Conservation (phyloP, 2,888 invertebrate species). For the Melieria crassipennis region DNA sequence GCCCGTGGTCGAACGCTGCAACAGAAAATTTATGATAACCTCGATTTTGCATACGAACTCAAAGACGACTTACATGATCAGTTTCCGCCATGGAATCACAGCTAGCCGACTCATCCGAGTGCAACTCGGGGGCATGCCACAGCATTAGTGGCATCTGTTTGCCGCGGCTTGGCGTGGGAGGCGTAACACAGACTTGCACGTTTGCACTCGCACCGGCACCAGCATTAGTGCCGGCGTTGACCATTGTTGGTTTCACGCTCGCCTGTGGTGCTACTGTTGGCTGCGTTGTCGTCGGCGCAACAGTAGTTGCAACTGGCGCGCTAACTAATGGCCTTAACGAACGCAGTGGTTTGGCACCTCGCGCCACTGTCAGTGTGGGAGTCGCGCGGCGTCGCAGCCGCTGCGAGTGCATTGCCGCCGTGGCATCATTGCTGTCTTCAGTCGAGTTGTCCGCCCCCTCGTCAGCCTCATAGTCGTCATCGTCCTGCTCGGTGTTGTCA, state of each 20-base stretch:
- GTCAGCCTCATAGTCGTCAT: constrained; percentile 26
- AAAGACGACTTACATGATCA: constrained; percentile 45
- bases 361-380: constrained; percentile 35
- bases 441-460: constrained; percentile 35
- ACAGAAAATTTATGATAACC: neutral
- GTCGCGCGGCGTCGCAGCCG: constrained; percentile 35
- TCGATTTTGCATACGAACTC: neutral
- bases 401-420: constrained; percentile 39
- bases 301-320: neutral
- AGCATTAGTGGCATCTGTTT: constrained; percentile 50
- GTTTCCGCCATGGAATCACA: constrained; percentile 50
- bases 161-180: constrained; percentile 45
- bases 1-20: constrained; percentile 39
- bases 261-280: neutral
- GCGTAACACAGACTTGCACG: constrained; percentile 42
- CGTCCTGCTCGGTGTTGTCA: constrained; percentile 37
- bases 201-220: constrained; percentile 34
- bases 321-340: constrained; percentile 15
- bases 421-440: constrained; percentile 43
- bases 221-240: constrained; percentile 38
- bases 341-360: constrained; percentile 44
- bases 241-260: constrained; percentile 29
- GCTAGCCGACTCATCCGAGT: constrained; percentile 52
- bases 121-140: constrained; percentile 49
- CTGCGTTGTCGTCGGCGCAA: constrained; percentile 32